Evolutionary conservation across 2,797 vertebrate species (phyloP), one percentile per base, ranked within the genome.

Genomic region (Bucorvus abyssinicus): DNA sequence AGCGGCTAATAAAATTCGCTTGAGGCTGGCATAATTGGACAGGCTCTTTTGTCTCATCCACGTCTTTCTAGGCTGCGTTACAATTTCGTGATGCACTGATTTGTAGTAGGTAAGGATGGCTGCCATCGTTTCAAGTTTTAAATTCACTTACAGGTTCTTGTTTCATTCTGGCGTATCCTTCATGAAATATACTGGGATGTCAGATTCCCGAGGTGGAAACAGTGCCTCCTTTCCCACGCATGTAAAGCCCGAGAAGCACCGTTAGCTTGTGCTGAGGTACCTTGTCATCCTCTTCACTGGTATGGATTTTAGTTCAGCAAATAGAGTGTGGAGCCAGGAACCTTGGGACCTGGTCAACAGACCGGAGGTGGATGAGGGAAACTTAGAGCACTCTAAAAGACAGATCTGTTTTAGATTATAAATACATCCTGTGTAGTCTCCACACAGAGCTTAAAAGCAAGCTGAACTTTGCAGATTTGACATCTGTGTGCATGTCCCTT

Each of bases 21-120:
- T 21, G 67, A 87, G 80, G 70, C 60, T 63, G 83, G 29, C 34
- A 52, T 95, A 94, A 93, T 91, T 81, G 85, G 87, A 76, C 83
- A 82, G 67, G 44, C 40, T 68, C 49, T 90, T 76, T 87, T 63
- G 38, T 84, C 64, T 91, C 79, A 38, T 91, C 61, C 36, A 53
- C 3, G 88, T 88, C 76, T 76, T 88, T 73, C n/a, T 45, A 32
- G 59, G 34, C 69, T 73, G 30, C 4, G 6, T 64, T 94, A 42
- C 0, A 6, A n/a, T 73, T 71, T 67, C 88, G 82, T 3, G 5
- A 15, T 61, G 40, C 0, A 3, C 79, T 76, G 70, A 82, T 63
- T 93, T 87, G 77, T 63, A 77, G 74, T 32, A 77, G 71, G 44
- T 68, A 24, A 50, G 87, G 73, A 90, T 82, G 67, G 40, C 70